These are phyloP conservation scores for Oryzaephilus surinamensis DNA, from an alignment of 1,140 invertebrate species.

Conservation along the genomic window DNA sequence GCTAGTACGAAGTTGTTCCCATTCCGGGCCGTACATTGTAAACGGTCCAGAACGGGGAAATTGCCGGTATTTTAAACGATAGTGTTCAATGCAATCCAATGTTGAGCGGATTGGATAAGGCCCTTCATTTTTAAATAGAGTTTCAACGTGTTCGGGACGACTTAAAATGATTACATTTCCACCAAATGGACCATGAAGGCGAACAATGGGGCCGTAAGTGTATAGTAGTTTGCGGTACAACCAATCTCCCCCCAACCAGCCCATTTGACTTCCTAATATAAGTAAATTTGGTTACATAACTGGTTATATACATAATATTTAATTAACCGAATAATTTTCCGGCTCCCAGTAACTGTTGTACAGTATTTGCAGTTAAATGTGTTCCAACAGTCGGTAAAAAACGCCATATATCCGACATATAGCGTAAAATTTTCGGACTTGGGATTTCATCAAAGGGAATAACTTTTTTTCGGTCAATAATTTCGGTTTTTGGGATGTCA, in stretches of 20 bases:
- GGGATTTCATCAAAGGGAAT: constrained; percentile 47
- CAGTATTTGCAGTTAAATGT: constrained; percentile 46
- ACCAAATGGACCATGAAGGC: constrained; percentile 48
- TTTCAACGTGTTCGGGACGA: constrained; percentile 49
- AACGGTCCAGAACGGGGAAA: constrained; percentile 43
- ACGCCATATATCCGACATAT: constrained; percentile 45
- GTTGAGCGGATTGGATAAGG: constrained; percentile 45
- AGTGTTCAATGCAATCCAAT: constrained; percentile 50
- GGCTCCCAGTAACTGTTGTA: constrained; percentile 46
- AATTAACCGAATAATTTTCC: constrained; percentile 39
- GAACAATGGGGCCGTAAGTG: constrained; percentile 51
- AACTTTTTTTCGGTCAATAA: no score
- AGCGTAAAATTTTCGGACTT: constrained; percentile 44
- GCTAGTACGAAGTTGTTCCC: constrained; percentile 41
- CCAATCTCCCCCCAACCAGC: constrained; percentile 27
- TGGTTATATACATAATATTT: neutral
- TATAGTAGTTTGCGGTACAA: constrained; percentile 42
- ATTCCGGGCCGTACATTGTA: constrained; percentile 46
- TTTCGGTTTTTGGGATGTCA: no score
- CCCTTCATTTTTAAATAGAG: constrained; percentile 47
- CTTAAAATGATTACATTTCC: constrained; percentile 48
- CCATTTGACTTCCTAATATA: constrained; percentile 25
- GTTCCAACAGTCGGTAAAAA: constrained; percentile 50
- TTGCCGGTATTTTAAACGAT: constrained; percentile 43
- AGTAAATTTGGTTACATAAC: neutral